A percentile compares a stretch with the other conserved stretches of the same genome.
Evolutionary conservation across 2,888 invertebrate genomes (phyloP).

Genomic region (Crepidodera aurea): DNA sequence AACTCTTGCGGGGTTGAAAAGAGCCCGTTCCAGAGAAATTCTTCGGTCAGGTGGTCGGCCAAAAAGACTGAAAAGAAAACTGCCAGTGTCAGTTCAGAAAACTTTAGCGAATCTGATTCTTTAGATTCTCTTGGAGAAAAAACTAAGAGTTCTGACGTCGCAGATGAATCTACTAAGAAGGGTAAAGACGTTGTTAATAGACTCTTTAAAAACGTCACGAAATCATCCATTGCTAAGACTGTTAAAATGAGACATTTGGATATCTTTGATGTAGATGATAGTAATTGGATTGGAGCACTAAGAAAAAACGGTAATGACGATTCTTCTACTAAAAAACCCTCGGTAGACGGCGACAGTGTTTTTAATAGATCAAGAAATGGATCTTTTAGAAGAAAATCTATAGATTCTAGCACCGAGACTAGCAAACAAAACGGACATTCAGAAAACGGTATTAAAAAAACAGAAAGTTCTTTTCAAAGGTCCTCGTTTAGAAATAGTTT

Average conservation of each 20-base stretch:
- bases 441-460: constrained; percentile 33
- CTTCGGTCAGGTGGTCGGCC: constrained; percentile 40
- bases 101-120: constrained; percentile 73
- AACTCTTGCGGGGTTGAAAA: constrained; percentile 25
- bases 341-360: constrained; percentile 15
- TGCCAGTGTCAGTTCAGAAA: constrained; percentile 72
- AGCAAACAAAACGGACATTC: constrained; percentile 28
- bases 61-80: constrained; percentile 54
- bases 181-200: constrained; percentile 60
- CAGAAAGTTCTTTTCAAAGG: constrained; percentile 22
- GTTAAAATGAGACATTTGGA: constrained; percentile 68
- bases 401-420: constrained; percentile 38
- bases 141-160: constrained; percentile 47
- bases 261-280: constrained; percentile 58
- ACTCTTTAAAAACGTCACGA: constrained; percentile 67
- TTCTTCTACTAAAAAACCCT: constrained; percentile 21
- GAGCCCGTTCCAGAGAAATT: constrained; percentile 43
- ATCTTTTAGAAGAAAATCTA: constrained; percentile 31
- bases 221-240: constrained; percentile 69
- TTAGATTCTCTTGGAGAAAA: constrained; percentile 62
- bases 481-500: constrained; percentile 60
- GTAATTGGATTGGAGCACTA: constrained; percentile 49
- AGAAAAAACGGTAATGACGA: constrained; percentile 41
- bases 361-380: constrained; percentile 34
- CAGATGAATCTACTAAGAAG: constrained; percentile 40